Conservation (phyloP, 2,797 vertebrate genomes). For the Cygnus olor region DNA sequence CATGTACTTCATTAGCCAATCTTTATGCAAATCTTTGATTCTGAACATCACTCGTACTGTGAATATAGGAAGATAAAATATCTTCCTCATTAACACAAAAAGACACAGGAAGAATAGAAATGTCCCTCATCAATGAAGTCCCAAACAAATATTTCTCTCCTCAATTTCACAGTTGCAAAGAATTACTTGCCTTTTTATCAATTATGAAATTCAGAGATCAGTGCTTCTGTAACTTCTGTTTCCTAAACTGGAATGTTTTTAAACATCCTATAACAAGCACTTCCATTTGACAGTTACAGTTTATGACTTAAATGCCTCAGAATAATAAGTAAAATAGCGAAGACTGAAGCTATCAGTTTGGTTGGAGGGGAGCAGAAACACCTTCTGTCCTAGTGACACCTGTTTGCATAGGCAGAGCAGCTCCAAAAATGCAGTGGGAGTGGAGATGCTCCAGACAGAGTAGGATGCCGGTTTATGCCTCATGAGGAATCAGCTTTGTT, state of each 20-base stretch:
- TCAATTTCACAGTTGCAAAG: not conserved
- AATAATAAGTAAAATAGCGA: not conserved
- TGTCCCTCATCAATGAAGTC: too few relatives aligned
- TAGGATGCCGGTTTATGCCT: not conserved
- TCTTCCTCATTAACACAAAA: not conserved
- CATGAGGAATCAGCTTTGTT: not conserved
- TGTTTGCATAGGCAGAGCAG: not conserved
- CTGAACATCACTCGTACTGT: not conserved
- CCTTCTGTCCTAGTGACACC: not conserved
- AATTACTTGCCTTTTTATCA: not conserved
- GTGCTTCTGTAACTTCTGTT: not conserved
- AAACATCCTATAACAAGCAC: not conserved
- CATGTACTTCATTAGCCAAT: not conserved
- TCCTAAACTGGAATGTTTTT: not conserved
- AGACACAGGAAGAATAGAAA: not conserved
- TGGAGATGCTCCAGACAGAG: not conserved
- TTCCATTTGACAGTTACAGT: not conserved
- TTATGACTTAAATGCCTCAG: not conserved
- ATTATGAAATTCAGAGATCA: not conserved
- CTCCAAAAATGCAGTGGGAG: not conserved
- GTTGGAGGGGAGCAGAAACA: not conserved
- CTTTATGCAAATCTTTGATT: not conserved
- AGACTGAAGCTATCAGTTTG: not conserved
- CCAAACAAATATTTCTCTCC: not conserved
- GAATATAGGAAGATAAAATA: too few relatives aligned